phyloP scores from a whole-genome alignment of 2,113 vertebrate species.

The Okapia johnstoni region DNA sequence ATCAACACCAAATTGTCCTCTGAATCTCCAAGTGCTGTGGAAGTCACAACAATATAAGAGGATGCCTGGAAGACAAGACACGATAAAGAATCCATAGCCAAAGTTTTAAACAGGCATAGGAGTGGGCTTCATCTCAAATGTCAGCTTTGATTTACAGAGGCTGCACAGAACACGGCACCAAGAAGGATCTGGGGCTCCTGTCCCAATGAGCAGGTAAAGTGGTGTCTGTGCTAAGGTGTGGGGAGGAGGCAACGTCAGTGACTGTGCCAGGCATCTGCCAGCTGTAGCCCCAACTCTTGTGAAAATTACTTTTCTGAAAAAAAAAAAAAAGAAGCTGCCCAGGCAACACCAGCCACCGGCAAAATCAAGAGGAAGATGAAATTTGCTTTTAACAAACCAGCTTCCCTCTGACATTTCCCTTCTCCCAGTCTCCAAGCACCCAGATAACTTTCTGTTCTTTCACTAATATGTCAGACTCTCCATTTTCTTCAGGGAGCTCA shows the following conservation, averaged over 20 bases:
- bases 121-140: not conserved
- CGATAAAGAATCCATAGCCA: not conserved
- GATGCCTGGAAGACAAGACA: not conserved
- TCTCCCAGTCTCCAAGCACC: not conserved
- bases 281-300: not conserved
- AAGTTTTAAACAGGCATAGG: not conserved
- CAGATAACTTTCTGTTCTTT: not conserved
- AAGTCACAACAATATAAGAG: not conserved
- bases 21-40: not conserved
- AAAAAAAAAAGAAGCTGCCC: not conserved
- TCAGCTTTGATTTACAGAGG: not conserved
- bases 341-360: not conserved
- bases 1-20: not conserved
- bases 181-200: not conserved
- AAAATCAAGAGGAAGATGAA: not conserved
- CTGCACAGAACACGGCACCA: rapidly evolving
- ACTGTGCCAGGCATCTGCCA: not conserved
- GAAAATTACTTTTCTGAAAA: not conserved
- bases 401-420: not conserved
- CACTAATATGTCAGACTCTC: not conserved
- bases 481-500: not conserved
- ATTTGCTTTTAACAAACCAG: not conserved
- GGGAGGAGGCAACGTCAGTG: too few species aligned
- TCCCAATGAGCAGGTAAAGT: not conserved
- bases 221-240: not conserved